Evolutionary conservation across 1,140 invertebrate genomes (phyloP), one percentile per base, ranked within the genome.

Genomic region (Cephus cinctus): DNA sequence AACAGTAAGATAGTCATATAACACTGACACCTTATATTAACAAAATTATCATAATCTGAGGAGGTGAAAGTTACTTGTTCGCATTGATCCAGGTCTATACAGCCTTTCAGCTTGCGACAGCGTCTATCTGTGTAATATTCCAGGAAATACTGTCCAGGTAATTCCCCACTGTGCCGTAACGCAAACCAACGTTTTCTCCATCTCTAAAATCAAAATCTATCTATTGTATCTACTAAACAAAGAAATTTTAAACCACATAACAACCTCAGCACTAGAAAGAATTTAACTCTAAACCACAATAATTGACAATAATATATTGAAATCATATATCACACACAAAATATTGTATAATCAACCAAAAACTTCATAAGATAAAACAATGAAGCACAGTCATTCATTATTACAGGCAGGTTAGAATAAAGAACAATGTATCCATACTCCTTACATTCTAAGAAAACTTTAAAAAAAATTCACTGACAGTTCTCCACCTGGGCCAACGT

Each of bases 151-250:
- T 96, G 92, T 43, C 89, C 90, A 41, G 94, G 94, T 56, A 96
- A 83, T 65, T 95, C 89, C 50, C 92, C 91, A 43, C 87, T 87
- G 65, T 93, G 89, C 55, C 90, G 84, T 47, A 98, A 78, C 31
- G 92, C 87, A 78, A 97, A 97, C 90, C 91, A 98, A 54, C 94
- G 83, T 71, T 86, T 84, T 67, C 92, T 84, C 94, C 94, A 97
- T 82, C 92, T 87, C 94, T 98, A 72, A 20, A 67, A 60, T 50
- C 51, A 40, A 27, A 6, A 36, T 23, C 21, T 12, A 39, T 15
- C n/a, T 18, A 50, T 34, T 56, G 34, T 39, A 34, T 44, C 19
- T 43, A 36, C 47, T 34, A 16, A n/a, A n/a, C n/a, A n/a, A n/a
- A n/a, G n/a, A n/a, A n/a, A n/a, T n/a, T n/a, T n/a, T n/a, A n/a